Evolutionary conservation across 2,113 vertebrate genomes (phyloP), one percentile per base, ranked within the genome.

Genomic region (Seriola dumerili): DNA sequence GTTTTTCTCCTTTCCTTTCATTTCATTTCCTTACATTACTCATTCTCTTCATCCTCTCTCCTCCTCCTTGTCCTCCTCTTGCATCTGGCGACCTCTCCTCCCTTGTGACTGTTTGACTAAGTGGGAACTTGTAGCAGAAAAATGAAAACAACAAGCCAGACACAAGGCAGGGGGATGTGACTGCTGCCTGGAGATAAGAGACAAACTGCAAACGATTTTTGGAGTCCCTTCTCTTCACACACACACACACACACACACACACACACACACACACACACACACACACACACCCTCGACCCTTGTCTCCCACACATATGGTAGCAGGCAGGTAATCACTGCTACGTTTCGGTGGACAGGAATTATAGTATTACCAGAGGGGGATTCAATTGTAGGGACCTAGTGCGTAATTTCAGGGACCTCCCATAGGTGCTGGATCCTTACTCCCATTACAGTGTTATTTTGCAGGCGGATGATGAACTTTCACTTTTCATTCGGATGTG

Each of bases 101-200:
- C 84, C 88, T 70, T 65, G 83, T 17, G 88, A 76, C 68, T 21
- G 8, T 71, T 88, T 78, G 76, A 86, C 78, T 89, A 92, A 94
- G 92, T 93, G 92, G 93, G 90, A 95, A 94, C 84, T 86, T 78
- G 83, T 42, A 79, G 70, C 68, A 78, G 67, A 92, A 93, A 91
- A 80, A 92, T 92, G 76, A 91, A 90, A 94, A 91, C 91, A 91
- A 90, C 65, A 65, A 72, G 48, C n/a, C 72, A 82, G 85, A 76
- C 72, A 67, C 77, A 81, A 85, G 73, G 52, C 72, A 36, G 61
- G 25, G 67, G 64, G 73, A 74, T 64, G 64, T 36, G 50, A 79
- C 81, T 64, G 74, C 62, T 68, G 85, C 63, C 36, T 65, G n/a
- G 36, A 84, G 79, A 87, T 85, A 72, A 83, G 65, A 83, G 62